Percentiles rank a stretch among this genome's conserved stretches.
These are phyloP conservation scores for Noctua janthe DNA, from an alignment of 2,888 invertebrate genomes.

Conservation along the genomic window DNA sequence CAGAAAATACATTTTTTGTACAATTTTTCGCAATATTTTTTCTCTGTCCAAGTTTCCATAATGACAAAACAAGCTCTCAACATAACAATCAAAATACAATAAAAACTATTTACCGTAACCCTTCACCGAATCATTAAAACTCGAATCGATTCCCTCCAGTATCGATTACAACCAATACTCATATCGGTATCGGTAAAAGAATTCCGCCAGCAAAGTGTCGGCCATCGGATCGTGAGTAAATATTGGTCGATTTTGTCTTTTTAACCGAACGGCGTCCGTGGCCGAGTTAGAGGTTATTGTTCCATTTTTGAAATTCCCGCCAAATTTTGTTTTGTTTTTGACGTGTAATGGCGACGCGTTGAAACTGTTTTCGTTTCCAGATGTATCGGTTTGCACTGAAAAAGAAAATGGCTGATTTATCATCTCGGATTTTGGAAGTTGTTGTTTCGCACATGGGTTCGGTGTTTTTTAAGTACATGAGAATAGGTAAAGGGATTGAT, in stretches of 20 bases:
- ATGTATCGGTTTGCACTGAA: conserved; percentile 60
- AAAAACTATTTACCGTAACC: conserved; percentile 35
- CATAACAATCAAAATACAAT: conserved; percentile 9
- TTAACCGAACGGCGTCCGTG: conserved; percentile 84
- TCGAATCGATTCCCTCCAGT: conserved; percentile 49
- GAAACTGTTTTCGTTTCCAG: conserved; percentile 62
- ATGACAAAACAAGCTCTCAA: conserved; percentile 30
- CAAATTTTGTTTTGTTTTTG: conserved; percentile 77
- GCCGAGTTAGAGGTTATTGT: conserved; percentile 89
- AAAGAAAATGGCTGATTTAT: conserved; percentile 57
- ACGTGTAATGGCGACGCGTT: conserved; percentile 71
- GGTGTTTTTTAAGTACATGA: background rate
- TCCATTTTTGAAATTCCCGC: conserved; percentile 86
- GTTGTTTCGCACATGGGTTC: background rate
- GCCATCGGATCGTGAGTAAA: conserved; percentile 78
- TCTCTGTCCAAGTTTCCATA: background rate
- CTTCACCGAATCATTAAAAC: conserved; percentile 39
- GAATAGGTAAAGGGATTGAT: background rate
- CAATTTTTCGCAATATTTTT: background rate
- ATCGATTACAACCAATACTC: conserved; percentile 63
- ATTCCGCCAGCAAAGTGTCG: conserved; percentile 76
- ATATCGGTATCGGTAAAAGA: conserved; percentile 78
- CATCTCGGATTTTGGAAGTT: conserved; percentile 35
- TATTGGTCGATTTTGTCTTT: conserved; percentile 83
- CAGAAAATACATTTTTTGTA: background rate